Percentiles rank a stretch among this genome's conserved stretches.
Conservation (phyloP, 2,797 vertebrate species). For the Bufotes viridis region DNA sequence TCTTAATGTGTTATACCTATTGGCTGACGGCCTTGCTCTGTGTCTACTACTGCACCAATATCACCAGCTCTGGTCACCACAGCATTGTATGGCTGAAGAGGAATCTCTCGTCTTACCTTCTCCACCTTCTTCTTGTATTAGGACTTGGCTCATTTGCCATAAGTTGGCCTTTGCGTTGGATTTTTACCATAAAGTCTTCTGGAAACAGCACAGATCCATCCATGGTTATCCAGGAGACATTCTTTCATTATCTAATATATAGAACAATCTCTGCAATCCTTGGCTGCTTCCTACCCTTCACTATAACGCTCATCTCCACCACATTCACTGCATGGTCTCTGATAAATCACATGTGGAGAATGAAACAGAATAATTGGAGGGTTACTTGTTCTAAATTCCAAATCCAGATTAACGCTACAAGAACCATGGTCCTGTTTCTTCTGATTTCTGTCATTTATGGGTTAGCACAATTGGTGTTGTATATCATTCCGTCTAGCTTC, state of each 20-base stretch:
- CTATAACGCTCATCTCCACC: not conserved
- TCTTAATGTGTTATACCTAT: too few species aligned
- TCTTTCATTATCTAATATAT: not conserved
- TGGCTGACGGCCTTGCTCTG: too few species aligned
- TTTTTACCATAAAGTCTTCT: not conserved
- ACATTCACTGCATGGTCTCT: not conserved
- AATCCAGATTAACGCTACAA: conserved; percentile 2
- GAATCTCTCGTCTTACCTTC: not conserved
- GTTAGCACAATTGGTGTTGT: not conserved
- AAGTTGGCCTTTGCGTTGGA: not conserved
- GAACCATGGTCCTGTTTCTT: conserved; percentile 6
- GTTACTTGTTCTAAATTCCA: not conserved
- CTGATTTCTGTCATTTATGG: not conserved
- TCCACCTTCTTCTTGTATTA: too few species aligned
- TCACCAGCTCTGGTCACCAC: too few species aligned
- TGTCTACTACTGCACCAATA: too few species aligned
- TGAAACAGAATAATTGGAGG: not conserved
- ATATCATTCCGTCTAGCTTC: rapidly evolving
- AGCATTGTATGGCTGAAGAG: too few species aligned
- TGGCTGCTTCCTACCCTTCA: not conserved
- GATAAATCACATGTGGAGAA: conserved; percentile 14
- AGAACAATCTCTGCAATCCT: not conserved
- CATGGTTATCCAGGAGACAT: rapidly evolving
- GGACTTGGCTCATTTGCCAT: not conserved
- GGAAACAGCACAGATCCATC: not conserved